These are phyloP conservation scores for Luperina nickerlii DNA, from an alignment of 2,888 invertebrate species.

Conservation along the genomic window DNA sequence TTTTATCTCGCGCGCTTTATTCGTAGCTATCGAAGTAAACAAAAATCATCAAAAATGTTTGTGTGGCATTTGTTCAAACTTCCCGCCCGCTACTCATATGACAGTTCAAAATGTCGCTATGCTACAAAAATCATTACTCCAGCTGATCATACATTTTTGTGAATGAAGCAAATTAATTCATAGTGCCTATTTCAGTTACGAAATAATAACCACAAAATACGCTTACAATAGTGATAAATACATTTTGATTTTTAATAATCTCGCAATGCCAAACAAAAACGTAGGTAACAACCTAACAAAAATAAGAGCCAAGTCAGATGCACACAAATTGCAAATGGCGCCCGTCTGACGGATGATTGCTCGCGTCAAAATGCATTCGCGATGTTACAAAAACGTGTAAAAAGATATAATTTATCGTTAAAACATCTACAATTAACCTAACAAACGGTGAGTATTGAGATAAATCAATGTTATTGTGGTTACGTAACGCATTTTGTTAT, in stretches of 20 bases:
- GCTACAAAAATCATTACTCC: conserved; percentile 11
- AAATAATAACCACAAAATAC: background rate
- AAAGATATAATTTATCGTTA: conserved; percentile 67
- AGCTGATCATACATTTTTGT: conserved; percentile 13
- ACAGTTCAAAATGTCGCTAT: conserved; percentile 44
- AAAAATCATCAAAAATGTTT: background rate
- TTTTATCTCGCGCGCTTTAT: too few relatives aligned
- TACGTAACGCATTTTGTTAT: conserved; percentile 81
- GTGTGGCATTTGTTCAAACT: conserved; percentile 3
- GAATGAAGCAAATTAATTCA: background rate
- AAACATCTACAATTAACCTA: conserved; percentile 61
- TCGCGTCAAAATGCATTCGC: conserved; percentile 83
- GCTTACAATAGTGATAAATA: background rate
- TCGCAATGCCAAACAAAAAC: background rate
- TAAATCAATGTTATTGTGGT: conserved; percentile 59
- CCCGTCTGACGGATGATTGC: conserved; percentile 82
- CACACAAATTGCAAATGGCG: conserved; percentile 84
- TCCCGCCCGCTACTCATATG: conserved; percentile 28
- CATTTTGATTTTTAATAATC: background rate
- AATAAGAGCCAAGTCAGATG: conserved; percentile 63
- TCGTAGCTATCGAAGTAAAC: background rate
- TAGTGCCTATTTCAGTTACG: background rate
- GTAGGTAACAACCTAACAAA: conserved; percentile 44
- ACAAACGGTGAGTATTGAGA: conserved; percentile 71
- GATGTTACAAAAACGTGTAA: conserved; percentile 77